phyloP scores from a whole-genome alignment of 2,797 vertebrate genomes.

The Siniperca obscura region DNA sequence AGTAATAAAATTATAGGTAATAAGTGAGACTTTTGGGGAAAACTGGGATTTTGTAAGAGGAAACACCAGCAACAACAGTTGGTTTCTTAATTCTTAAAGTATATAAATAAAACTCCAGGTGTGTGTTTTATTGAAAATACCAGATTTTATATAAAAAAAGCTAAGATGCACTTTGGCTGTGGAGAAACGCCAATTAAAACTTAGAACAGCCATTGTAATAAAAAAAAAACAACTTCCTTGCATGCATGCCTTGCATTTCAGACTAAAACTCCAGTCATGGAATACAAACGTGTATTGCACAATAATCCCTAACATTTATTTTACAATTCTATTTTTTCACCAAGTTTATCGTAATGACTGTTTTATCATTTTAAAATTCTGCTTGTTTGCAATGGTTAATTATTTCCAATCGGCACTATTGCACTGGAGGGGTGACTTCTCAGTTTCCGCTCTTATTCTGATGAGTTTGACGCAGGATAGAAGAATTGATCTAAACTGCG shows the following conservation, averaged over 20 bases:
- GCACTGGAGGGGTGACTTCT: slow-evolving; percentile 23
- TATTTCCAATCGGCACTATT: not conserved
- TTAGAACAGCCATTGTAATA: no score
- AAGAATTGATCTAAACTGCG: slow-evolving; percentile 33
- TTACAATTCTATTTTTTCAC: fast-evolving
- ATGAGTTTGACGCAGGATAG: not conserved
- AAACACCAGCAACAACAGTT: not conserved
- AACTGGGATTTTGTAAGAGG: not conserved
- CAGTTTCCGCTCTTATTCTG: slow-evolving; percentile 1
- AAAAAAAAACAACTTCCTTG: slow-evolving; percentile 6
- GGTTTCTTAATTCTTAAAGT: not conserved
- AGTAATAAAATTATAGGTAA: no score
- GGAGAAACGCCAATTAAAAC: not conserved
- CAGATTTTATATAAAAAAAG: not conserved
- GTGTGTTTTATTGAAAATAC: not conserved
- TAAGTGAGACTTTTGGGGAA: no score
- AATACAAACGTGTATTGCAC: not conserved
- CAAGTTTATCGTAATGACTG: fast-evolving
- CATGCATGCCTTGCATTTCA: not conserved
- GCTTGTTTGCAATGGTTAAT: not conserved
- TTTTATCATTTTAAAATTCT: not conserved
- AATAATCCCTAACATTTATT: not conserved
- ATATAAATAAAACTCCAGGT: not conserved
- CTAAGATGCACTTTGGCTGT: not conserved
- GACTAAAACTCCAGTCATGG: not conserved